These are phyloP conservation scores for Lacerta bilineata DNA, from an alignment of 2,797 vertebrate species.

Conservation along the genomic window DNA sequence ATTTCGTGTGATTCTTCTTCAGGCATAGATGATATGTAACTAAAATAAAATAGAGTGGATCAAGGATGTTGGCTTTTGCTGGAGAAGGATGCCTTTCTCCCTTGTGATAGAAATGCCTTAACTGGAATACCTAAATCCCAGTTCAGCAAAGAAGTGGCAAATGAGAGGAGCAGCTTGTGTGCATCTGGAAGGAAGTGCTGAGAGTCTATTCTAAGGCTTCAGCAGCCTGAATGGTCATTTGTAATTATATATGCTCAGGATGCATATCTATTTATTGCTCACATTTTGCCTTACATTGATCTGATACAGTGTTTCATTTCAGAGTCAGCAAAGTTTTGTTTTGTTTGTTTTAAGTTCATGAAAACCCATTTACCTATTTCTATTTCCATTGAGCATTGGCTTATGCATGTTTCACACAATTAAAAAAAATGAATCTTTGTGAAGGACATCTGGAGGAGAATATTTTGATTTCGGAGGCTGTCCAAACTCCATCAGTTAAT, in stretches of 20 bases:
- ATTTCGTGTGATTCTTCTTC: too few relatives aligned
- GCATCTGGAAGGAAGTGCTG: neutral
- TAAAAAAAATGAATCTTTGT: neutral
- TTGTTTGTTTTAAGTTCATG: neutral
- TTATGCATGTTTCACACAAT: neutral
- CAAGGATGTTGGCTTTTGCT: neutral
- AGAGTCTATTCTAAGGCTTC: neutral
- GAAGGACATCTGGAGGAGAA: conserved; percentile 6
- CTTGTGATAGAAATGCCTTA: neutral
- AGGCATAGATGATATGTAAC: neutral
- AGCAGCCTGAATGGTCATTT: neutral
- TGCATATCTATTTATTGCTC: conserved; percentile 30
- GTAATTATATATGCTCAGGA: conserved; percentile 7
- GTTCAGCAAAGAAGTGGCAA: neutral
- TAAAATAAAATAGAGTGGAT: neutral
- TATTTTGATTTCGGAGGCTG: neutral
- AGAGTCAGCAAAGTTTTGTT: conserved; percentile 9
- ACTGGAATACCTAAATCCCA: neutral
- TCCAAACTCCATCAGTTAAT: neutral
- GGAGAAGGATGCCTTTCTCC: neutral
- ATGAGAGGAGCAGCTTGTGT: neutral
- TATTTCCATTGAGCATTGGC: neutral
- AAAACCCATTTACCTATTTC: neutral
- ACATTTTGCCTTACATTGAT: conserved; percentile 22
- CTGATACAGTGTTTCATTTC: conserved; percentile 22